Evolutionary conservation across 2,888 invertebrate genomes (phyloP).

Genomic region (Sphaerophoria rueppellii): DNA sequence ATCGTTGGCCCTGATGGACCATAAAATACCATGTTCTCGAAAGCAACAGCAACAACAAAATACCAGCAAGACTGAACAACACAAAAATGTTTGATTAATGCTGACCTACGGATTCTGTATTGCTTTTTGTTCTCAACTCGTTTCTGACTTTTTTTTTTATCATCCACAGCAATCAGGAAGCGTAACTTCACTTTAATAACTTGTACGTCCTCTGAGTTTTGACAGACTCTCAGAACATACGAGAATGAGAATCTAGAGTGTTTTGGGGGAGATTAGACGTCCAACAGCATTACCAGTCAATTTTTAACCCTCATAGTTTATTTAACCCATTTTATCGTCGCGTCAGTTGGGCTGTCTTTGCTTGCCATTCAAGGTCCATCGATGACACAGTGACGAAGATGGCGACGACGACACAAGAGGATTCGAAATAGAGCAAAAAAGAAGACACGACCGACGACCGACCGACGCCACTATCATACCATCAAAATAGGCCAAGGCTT

Average conservation of each 20-base stretch:
- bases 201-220: conserved; percentile 9
- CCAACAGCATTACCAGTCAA: not conserved
- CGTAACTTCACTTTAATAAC: conserved; percentile 30
- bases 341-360: conserved; percentile 27
- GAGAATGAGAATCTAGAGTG: not conserved
- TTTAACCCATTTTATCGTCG: conserved; percentile 39
- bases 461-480: conserved; percentile 8
- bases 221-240: conserved; percentile 14
- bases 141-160: conserved; percentile 23
- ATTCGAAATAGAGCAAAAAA: conserved; percentile 21
- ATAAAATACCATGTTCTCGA: conserved; percentile 14
- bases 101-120: conserved; percentile 52
- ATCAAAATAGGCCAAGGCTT: conserved; percentile 65
- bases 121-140: conserved; percentile 9
- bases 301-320: conserved; percentile 7
- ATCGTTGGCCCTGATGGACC: not conserved
- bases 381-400: conserved; percentile 1
- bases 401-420: too few relatives aligned
- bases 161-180: conserved; percentile 52
- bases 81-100: conserved; percentile 63
- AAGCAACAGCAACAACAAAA: not conserved
- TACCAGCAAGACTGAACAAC: not conserved
- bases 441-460: not conserved
- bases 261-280: conserved; percentile 29
- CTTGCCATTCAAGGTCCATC: conserved; percentile 48